A percentile compares a stretch with the other conserved stretches of the same genome.
Evolutionary conservation across 2,797 vertebrate genomes (phyloP).

Genomic region (Typhlichthys eigenmanni): DNA sequence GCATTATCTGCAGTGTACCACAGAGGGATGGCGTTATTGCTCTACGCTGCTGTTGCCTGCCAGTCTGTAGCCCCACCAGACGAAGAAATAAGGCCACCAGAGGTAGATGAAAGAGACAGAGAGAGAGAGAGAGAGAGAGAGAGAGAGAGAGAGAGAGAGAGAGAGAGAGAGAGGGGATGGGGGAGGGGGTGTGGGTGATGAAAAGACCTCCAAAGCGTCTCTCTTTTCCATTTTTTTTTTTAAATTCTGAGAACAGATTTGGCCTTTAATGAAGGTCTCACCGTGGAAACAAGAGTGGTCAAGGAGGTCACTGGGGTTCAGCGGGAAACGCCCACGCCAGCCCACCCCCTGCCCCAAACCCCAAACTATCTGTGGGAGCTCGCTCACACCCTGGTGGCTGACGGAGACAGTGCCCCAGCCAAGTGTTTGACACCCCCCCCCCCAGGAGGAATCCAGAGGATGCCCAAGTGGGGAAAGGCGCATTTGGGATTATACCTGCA

Average conservation of each 20-base stretch:
- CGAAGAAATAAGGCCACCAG: slow-evolving; percentile 58
- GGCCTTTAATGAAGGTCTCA: slow-evolving; percentile 72
- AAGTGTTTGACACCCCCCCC: slow-evolving; percentile 73
- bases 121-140: background rate
- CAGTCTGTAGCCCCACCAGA: slow-evolving; percentile 49
- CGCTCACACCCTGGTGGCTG: slow-evolving; percentile 47
- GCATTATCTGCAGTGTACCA: slow-evolving; percentile 71
- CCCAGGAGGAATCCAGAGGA: slow-evolving; percentile 71
- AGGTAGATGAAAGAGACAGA: slow-evolving; percentile 23
- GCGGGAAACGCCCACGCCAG: background rate
- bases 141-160: background rate
- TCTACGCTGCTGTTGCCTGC: slow-evolving; percentile 59
- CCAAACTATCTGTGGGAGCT: slow-evolving; percentile 8
- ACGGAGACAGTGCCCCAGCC: slow-evolving; percentile 61
- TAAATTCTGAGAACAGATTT: slow-evolving; percentile 50
- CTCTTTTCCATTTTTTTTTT: slow-evolving; percentile 24
- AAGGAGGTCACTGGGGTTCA: slow-evolving; percentile 4
- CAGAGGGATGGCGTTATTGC: slow-evolving; percentile 63
- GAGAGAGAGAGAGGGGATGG: slow-evolving; percentile 2
- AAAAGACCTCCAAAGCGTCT: slow-evolving; percentile 32
- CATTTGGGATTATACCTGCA: slow-evolving; percentile 79
- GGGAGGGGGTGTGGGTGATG: slow-evolving; percentile 54
- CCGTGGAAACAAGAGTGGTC: slow-evolving; percentile 61
- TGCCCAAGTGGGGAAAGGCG: slow-evolving; percentile 76
- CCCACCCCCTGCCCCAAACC: background rate